phyloP scores from a whole-genome alignment of 2,797 vertebrate genomes.

The Muraenolepis orangiensis region DNA sequence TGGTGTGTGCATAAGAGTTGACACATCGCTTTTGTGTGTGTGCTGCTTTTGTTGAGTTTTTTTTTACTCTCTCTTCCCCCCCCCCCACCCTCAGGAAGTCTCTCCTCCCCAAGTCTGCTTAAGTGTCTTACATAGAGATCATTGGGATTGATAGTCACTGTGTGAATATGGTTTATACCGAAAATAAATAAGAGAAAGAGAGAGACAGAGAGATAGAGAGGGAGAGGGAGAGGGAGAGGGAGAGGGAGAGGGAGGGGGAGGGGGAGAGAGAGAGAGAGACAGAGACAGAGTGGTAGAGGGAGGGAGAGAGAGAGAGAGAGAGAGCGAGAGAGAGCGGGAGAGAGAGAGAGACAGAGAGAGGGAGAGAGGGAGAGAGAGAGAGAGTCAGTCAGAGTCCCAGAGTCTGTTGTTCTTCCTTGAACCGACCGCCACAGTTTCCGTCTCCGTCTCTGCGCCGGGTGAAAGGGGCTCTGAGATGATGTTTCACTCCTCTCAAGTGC shows the following conservation, averaged over 20 bases:
- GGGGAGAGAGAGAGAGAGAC: no score
- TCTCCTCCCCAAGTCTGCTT: constrained; percentile 24
- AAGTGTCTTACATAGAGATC: constrained; percentile 36
- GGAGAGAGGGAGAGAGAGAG: not conserved
- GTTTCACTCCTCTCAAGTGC: constrained; percentile 34
- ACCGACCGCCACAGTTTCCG: not conserved
- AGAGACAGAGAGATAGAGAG: not conserved
- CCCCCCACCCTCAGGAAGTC: constrained; percentile 19
- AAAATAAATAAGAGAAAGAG: constrained; percentile 50
- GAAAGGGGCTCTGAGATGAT: constrained; percentile 16
- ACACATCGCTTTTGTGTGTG: constrained; percentile 38
- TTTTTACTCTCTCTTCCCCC: not conserved
- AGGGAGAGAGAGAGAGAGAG: no score
- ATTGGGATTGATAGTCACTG: constrained; percentile 43
- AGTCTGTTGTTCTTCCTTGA: not conserved
- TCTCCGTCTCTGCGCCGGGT: not conserved
- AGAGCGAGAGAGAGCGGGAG: no score
- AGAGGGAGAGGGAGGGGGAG: no score
- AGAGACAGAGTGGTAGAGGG: no score
- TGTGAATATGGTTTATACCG: constrained; percentile 54
- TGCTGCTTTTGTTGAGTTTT: no score
- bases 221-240: not conserved
- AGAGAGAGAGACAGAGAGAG: no score
- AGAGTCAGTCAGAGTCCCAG: not conserved
- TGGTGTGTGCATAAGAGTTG: constrained; percentile 20